phyloP scores from a whole-genome alignment of 2,888 invertebrate genomes.

The Mesoligia furuncula region DNA sequence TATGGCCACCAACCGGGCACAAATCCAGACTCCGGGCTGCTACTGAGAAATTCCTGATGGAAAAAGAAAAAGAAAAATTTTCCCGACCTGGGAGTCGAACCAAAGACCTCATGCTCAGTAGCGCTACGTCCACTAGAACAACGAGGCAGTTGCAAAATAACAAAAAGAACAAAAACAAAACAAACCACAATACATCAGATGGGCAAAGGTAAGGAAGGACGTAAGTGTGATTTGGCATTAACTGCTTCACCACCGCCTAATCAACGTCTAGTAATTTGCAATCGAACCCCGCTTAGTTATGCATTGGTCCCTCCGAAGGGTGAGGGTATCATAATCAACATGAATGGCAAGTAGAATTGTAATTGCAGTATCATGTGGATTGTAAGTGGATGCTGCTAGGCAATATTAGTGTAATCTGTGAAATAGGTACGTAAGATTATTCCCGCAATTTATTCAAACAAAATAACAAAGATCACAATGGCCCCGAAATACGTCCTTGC shows the following conservation, averaged over 20 bases:
- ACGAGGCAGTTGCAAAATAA: not conserved
- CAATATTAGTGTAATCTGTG: not conserved
- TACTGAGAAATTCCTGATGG: too few species aligned
- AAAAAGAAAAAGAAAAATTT: not conserved
- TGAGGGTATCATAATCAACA: constrained; percentile 35
- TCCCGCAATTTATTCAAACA: not conserved
- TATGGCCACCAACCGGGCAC: too few species aligned
- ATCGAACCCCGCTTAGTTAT: constrained; percentile 49
- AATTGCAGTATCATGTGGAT: constrained; percentile 37
- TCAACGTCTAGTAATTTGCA: constrained; percentile 52
- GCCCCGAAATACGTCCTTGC: constrained; percentile 14
- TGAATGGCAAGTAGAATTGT: constrained; percentile 42
- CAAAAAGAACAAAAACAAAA: not conserved
- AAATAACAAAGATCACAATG: not conserved
- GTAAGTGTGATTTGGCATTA: constrained; percentile 1
- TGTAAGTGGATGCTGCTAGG: constrained; percentile 1
- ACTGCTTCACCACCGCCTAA: constrained; percentile 9
- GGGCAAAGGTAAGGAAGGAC: not conserved
- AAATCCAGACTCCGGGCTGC: not conserved
- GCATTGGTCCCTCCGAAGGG: constrained; percentile 43
- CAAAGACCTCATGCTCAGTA: not conserved
- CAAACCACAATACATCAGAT: not conserved
- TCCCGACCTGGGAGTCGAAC: not conserved
- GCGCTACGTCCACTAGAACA: not conserved
- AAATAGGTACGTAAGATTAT: not conserved